These are phyloP conservation scores for Acronicta aceris DNA, from an alignment of 2,888 invertebrate species.

Conservation along the genomic window DNA sequence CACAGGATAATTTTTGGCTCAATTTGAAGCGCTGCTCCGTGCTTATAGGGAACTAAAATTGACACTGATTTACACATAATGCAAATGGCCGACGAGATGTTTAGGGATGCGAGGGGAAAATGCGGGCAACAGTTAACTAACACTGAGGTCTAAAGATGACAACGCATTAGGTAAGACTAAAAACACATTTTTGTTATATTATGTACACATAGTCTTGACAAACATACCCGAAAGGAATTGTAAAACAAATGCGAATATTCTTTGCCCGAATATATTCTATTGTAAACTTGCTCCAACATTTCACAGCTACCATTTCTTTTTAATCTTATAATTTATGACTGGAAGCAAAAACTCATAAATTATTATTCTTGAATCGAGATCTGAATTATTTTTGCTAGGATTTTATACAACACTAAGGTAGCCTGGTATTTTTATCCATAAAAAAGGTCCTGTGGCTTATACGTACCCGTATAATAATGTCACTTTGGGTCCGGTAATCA, in stretches of 20 bases:
- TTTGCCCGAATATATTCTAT: slow-evolving; percentile 12
- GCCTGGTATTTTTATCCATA: slow-evolving; percentile 2
- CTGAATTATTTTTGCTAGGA: slow-evolving; percentile 20
- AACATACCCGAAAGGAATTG: slow-evolving; percentile 1
- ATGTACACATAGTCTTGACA: too few relatives aligned
- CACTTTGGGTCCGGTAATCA: neutral
- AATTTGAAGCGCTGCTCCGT: too few relatives aligned
- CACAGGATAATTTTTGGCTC: too few relatives aligned
- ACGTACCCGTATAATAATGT: neutral
- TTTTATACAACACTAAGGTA: slow-evolving; percentile 5
- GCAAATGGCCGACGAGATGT: too few relatives aligned
- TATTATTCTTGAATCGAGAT: slow-evolving; percentile 20
- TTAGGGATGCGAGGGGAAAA: too few relatives aligned
- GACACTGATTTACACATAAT: too few relatives aligned
- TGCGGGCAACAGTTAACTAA: too few relatives aligned
- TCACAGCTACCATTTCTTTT: slow-evolving; percentile 20
- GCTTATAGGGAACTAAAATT: too few relatives aligned
- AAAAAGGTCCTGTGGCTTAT: neutral
- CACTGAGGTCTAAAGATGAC: too few relatives aligned
- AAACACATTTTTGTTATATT: too few relatives aligned
- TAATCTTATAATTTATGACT: slow-evolving; percentile 44
- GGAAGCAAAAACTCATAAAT: slow-evolving; percentile 38
- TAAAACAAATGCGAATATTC: slow-evolving; percentile 8
- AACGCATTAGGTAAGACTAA: too few relatives aligned
- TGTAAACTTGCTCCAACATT: slow-evolving; percentile 22